Evolutionary conservation across 2,888 invertebrate genomes (phyloP), one percentile per base, ranked within the genome.

Genomic region (Drosophila paranaensis): DNA sequence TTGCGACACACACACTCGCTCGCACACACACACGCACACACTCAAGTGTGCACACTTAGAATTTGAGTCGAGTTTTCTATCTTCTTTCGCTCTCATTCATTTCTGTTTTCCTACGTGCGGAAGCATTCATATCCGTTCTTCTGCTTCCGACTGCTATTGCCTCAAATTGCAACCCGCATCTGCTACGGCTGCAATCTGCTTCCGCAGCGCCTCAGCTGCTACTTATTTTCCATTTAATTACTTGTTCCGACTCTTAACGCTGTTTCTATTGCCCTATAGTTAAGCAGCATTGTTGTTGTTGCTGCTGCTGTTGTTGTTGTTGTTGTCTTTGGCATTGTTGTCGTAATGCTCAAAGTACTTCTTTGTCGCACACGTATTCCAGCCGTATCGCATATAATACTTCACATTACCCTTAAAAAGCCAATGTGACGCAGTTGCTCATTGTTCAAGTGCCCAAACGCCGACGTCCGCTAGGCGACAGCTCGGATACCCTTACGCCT

Each of bases 211-310:
- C 51, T 61, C 54, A 50, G 54, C 68, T 51, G 69, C 64, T 55
- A 60, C 71, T 71, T 80, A 81, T 86, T 72, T 65, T 70, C 61
- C 72, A 83, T 86, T 82, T 90, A 91, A 91, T 91, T 91, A 88
- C 88, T 89, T 85, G 82, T 91, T 91, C 91, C 91, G 90, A 90
- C 86, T 84, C 88, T 88, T 82, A 88, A 45, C 80, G 89, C 78
- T 79, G 73, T 81, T 88, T 70, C 79, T 72, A 77, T 82, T 70
- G 72, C 79, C 53, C 67, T 76, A 56, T 68, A 67, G 53, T 61
- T 69, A 16, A 45, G 65, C 35, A 33, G 30, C 48, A 16, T 33
- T 33, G 30, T 10, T 10, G 37, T 20, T 20, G 20, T 33, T 33
- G 30, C 2, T 10, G 37, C 2, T 20, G 20, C 20, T 20, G 20